Percentiles rank a stretch among this genome's conserved stretches.
phyloP scores from a whole-genome alignment of 1,140 invertebrate genomes.

The Trachelipus rathkii region DNA sequence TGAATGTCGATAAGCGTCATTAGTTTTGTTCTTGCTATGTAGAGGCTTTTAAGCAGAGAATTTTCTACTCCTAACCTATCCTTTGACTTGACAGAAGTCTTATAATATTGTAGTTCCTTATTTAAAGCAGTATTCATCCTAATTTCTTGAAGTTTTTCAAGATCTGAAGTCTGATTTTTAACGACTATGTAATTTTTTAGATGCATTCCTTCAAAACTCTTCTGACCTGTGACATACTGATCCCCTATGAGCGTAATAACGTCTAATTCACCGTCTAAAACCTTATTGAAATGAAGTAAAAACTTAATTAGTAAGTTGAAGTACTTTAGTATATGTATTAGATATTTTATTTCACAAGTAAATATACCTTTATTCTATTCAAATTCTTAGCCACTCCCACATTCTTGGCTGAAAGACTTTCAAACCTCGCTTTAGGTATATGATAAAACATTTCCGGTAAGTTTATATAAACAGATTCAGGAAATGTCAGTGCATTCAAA shows the following conservation, averaged over 20 bases:
- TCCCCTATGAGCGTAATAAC: neutral
- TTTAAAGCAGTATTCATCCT: neutral
- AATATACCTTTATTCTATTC: constrained; percentile 1
- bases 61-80: neutral
- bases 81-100: neutral
- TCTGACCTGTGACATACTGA: neutral
- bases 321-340: neutral
- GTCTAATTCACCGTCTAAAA: neutral
- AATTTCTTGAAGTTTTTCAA: neutral
- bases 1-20: neutral
- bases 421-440: neutral
- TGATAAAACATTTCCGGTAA: neutral
- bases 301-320: neutral
- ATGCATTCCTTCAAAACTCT: neutral
- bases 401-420: neutral
- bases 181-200: neutral
- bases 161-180: neutral
- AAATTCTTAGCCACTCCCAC: neutral
- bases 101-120: neutral
- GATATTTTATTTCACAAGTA: neutral
- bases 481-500: neutral
- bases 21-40: neutral
- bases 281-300: neutral
- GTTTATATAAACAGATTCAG: neutral
- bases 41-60: neutral